phyloP scores from a whole-genome alignment of 2,888 invertebrate genomes.

The Eretmocerus hayati region DNA sequence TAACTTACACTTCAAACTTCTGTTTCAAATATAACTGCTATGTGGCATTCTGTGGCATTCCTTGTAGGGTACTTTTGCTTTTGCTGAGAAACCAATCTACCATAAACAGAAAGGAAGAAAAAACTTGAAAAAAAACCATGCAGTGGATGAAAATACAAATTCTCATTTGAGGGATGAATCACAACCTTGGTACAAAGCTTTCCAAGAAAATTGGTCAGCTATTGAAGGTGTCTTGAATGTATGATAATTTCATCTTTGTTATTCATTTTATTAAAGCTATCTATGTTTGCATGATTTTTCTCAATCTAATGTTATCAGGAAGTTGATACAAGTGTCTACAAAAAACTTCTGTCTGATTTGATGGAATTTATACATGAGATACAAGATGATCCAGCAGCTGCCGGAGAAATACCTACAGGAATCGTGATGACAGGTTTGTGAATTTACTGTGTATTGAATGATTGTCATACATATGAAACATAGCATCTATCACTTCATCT shows the following conservation, averaged over 20 bases:
- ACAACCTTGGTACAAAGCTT: slow-evolving; percentile 61
- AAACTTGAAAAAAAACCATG: too few relatives aligned
- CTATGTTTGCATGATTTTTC: too few relatives aligned
- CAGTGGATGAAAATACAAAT: too few relatives aligned
- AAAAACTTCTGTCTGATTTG: slow-evolving; percentile 35
- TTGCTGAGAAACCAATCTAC: neutral
- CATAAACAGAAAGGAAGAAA: neutral
- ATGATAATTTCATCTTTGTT: too few relatives aligned
- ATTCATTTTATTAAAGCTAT: too few relatives aligned
- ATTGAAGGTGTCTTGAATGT: slow-evolving; percentile 58
- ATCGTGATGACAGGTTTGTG: slow-evolving; percentile 52
- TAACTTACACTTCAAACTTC: too few relatives aligned
- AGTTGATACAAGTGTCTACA: slow-evolving; percentile 32
- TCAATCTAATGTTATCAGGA: slow-evolving; percentile 29
- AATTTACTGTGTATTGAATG: too few relatives aligned
- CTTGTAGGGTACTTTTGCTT: neutral
- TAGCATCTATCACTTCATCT: too few relatives aligned
- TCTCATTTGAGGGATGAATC: neutral
- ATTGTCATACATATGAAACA: too few relatives aligned
- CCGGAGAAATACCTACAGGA: slow-evolving; percentile 53
- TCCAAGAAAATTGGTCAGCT: slow-evolving; percentile 54
- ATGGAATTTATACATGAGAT: slow-evolving; percentile 31
- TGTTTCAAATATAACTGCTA: too few relatives aligned
- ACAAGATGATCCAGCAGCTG: slow-evolving; percentile 24
- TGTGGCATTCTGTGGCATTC: too few relatives aligned